These are phyloP conservation scores for Atractosteus spatula DNA, from an alignment of 2,113 vertebrate species.

Conservation along the genomic window DNA sequence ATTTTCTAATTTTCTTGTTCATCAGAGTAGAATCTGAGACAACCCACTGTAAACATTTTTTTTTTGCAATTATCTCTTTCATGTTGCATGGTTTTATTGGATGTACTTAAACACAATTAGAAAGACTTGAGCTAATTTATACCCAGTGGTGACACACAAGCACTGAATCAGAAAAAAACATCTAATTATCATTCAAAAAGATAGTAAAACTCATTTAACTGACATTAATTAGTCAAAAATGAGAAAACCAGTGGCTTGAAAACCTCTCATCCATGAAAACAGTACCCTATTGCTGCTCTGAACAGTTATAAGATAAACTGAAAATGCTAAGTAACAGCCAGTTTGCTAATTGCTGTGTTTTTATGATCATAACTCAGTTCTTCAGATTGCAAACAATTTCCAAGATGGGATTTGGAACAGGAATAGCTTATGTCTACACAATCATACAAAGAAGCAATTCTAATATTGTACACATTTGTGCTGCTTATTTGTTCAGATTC, in stretches of 20 bases:
- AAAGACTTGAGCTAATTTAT: slow-evolving; percentile 58
- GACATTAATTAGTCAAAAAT: slow-evolving; percentile 68
- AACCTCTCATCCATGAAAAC: slow-evolving; percentile 50
- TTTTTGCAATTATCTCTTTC: slow-evolving; percentile 47
- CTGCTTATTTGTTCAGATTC: too few relatives aligned
- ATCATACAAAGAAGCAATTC: too few relatives aligned
- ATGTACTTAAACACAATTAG: slow-evolving; percentile 56
- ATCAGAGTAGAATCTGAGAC: slow-evolving; percentile 3
- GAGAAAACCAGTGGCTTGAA: slow-evolving; percentile 49
- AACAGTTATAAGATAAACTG: slow-evolving; percentile 3
- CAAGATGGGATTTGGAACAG: neutral
- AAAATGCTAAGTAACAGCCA: slow-evolving; percentile 27
- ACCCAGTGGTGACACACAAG: slow-evolving; percentile 63
- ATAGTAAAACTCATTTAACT: slow-evolving; percentile 59
- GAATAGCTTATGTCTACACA: neutral
- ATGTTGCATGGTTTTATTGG: slow-evolving; percentile 35
- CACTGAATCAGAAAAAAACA: slow-evolving; percentile 64
- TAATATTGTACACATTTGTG: too few relatives aligned
- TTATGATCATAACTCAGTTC: slow-evolving; percentile 32
- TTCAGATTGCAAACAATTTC: slow-evolving; percentile 19
- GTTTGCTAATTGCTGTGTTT: slow-evolving; percentile 57
- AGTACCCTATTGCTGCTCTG: neutral
- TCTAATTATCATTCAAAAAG: slow-evolving; percentile 69
- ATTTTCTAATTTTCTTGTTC: neutral
- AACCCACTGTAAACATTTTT: slow-evolving; percentile 4